A percentile compares a stretch with the other conserved stretches of the same genome.
Conservation (phyloP, 1,140 invertebrate species). For the Brachionus angularis region DNA sequence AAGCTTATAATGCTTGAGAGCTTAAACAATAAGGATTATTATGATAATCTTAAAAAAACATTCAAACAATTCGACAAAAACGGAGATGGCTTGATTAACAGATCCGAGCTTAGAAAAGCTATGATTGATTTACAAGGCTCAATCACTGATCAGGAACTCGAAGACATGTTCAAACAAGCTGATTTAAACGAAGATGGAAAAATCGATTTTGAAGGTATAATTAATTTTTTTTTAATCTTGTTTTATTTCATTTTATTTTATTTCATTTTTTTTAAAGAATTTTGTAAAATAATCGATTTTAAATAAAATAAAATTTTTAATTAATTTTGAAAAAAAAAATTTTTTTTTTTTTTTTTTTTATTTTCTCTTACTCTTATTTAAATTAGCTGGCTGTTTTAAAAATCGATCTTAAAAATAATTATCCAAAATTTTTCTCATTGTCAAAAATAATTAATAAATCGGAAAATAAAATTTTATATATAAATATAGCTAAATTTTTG, state of each 20-base stretch:
- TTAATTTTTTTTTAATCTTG: constrained; percentile 3
- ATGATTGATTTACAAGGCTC: constrained; percentile 12
- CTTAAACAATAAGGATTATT: background rate
- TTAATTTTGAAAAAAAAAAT: background rate
- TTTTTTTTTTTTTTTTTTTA: background rate
- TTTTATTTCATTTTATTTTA: background rate
- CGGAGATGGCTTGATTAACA: background rate
- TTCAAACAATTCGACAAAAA: constrained; percentile 33
- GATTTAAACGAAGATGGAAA: constrained; percentile 37
- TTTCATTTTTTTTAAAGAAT: constrained; percentile 26
- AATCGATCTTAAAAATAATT: too few species aligned
- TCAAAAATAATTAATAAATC: too few species aligned
- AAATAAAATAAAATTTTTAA: background rate
- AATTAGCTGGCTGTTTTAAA: too few species aligned
- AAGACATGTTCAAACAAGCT: constrained; percentile 36
- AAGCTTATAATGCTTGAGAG: background rate
- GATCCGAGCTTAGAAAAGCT: background rate
- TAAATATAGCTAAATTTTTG: too few species aligned
- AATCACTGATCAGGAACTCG: constrained; percentile 35
- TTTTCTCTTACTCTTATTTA: too few species aligned
- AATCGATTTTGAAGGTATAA: constrained; percentile 24
- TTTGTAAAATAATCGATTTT: constrained; percentile 13
- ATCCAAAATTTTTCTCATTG: too few species aligned
- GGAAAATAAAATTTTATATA: too few species aligned
- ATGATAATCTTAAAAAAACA: background rate